A percentile compares a stretch with the other conserved stretches of the same genome.
Evolutionary conservation across 2,888 invertebrate genomes (phyloP).

Genomic region (Copidosoma aretas): DNA sequence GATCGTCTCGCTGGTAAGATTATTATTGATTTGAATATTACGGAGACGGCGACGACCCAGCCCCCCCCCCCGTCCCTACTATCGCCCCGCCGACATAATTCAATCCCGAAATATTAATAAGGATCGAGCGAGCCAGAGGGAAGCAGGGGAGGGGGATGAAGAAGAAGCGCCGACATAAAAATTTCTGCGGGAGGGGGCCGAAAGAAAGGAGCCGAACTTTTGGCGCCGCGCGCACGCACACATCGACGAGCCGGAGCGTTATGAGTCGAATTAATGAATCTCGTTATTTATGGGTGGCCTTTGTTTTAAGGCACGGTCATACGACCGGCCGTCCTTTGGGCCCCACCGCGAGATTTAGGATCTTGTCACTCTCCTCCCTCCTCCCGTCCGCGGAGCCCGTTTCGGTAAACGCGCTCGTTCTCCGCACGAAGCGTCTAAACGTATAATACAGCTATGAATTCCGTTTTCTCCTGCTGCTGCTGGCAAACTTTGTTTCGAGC

Average conservation of each 20-base stretch:
- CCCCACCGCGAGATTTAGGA: conserved; percentile 25
- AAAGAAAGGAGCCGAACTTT: conserved; percentile 14
- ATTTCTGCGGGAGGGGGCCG: conserved; percentile 3
- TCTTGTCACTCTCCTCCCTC: conserved; percentile 25
- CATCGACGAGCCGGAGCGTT: not conserved
- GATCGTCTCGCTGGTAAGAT: no score
- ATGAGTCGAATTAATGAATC: conserved; percentile 40
- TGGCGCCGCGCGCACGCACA: conserved; percentile 20
- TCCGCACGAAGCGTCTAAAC: no score
- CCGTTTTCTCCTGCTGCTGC: no score
- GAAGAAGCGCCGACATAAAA: not conserved
- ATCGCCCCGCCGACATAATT: conserved; percentile 15
- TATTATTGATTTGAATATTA: conserved; percentile 13
- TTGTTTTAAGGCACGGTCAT: conserved; percentile 25
- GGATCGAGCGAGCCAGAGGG: conserved; percentile 18
- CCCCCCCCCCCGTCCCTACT: not conserved
- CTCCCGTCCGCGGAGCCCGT: no score
- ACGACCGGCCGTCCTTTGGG: conserved; percentile 2
- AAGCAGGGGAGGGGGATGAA: not conserved
- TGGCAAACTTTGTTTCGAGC: no score
- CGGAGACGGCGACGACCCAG: conserved; percentile 1
- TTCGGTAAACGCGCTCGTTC: no score
- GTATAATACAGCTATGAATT: no score
- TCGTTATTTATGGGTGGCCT: conserved; percentile 37
- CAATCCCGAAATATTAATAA: conserved; percentile 20